Base-by-base conservation (phyloP, 2,888 invertebrate genomes). In the Melanostoma mellinum region DNA sequence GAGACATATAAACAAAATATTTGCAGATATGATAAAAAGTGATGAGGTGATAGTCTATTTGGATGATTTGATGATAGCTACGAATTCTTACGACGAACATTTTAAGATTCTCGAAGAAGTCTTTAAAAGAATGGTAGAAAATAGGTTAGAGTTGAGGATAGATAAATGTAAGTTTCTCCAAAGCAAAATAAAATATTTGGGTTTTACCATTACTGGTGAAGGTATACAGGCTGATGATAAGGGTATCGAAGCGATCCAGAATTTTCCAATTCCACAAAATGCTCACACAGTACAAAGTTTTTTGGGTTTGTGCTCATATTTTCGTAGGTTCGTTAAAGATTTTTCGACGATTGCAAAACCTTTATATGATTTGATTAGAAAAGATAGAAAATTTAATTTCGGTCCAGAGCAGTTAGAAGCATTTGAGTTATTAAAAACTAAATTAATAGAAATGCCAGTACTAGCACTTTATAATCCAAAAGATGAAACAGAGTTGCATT, bases 401-500 rank as follows among this genome's bases (percentile, higher is more conserved):
- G 44, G 36, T 20, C 20, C 20, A 20, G 20, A 20, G 20, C 20
- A 20, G 1, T 20, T 20, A 20, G 20, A 20, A 20, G 20, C 20
- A 1, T 20, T 20, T 20, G 20, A 20, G 20, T 20, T 20, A 20
- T 20, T 20, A 20, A 20, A 20, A 20, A 20, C 20, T n/a, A 78
- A 42, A 30, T 46, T 86, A 10, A 9, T n/a, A n/a, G n/a, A n/a
- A n/a, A n/a, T 73, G 4, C 88, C 87, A 36, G 78, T 89, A 33
- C 79, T 90, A 30, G 82, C 87, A 5, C 68, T 90, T 4, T 90
- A 72, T 77, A 61, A 67, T 4, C 87, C 88, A 6, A 33, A 48
- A 20, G 5, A 36, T 6, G 86, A 87, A 74, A 89, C 88, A 3
- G 87, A 89, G 78, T 63, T 89, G 48, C 88, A 88, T 76, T 87